Conservation (phyloP, 2,888 invertebrate genomes). For the Peribatodes rhomboidaria region DNA sequence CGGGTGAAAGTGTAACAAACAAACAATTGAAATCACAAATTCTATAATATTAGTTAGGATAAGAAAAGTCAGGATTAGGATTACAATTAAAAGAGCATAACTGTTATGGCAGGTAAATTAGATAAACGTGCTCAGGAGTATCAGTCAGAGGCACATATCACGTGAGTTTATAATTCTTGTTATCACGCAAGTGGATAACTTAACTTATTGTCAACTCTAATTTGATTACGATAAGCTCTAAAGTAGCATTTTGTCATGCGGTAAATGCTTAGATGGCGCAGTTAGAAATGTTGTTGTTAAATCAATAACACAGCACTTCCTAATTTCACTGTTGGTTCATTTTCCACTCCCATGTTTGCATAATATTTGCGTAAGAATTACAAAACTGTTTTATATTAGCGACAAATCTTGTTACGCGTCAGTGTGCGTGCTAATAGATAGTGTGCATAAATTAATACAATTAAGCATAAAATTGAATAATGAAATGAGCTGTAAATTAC, state of each 20-base stretch:
- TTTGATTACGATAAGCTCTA: background rate
- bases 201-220: background rate
- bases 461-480: conserved; percentile 25
- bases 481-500: conserved; percentile 17
- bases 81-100: no score
- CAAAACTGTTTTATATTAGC: conserved; percentile 37
- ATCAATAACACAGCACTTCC: conserved; percentile 33
- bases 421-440: conserved; percentile 28
- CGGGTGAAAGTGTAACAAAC: no score
- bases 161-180: no score
- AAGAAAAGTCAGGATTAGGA: no score
- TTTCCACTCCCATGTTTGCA: conserved; percentile 27
- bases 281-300: conserved; percentile 29
- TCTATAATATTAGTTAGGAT: no score
- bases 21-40: no score
- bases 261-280: conserved; percentile 17
- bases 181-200: no score
- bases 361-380: conserved; percentile 36
- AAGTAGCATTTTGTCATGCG: background rate
- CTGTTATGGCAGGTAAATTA: no score
- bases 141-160: no score
- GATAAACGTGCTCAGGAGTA: no score
- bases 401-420: conserved; percentile 38
- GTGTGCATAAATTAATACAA: conserved; percentile 32
- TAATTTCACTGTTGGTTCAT: conserved; percentile 28